Evolutionary conservation across 2,797 vertebrate genomes (phyloP).

Genomic region (Pangasius krempfi): DNA sequence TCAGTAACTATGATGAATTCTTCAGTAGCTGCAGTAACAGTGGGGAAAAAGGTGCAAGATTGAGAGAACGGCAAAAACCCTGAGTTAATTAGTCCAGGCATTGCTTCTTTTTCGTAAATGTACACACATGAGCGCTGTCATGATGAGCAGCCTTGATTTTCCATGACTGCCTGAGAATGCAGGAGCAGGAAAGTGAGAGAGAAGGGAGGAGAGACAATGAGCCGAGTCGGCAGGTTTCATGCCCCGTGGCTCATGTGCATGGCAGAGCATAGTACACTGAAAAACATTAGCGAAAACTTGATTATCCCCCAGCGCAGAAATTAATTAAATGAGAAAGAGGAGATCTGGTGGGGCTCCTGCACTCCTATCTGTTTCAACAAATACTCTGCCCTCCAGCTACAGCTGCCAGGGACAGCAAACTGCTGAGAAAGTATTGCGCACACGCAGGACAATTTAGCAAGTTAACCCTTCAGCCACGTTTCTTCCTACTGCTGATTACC

Average conservation of each 20-base stretch:
- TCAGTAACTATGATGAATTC: background rate
- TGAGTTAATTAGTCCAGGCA: slow-evolving; percentile 27
- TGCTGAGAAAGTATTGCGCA: slow-evolving; percentile 35
- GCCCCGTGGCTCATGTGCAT: slow-evolving; percentile 67
- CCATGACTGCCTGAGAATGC: slow-evolving; percentile 51
- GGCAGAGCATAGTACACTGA: slow-evolving; percentile 65
- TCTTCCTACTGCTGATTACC: slow-evolving; percentile 22
- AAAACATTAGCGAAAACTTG: slow-evolving; percentile 78
- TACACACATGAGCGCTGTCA: background rate
- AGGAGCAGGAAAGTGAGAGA: slow-evolving; percentile 36
- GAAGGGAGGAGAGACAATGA: slow-evolving; percentile 37
- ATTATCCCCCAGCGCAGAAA: slow-evolving; percentile 76
- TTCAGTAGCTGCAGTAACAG: background rate
- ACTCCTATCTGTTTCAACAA: slow-evolving; percentile 59
- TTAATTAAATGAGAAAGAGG: slow-evolving; percentile 73
- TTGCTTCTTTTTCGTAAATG: background rate
- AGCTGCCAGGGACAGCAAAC: slow-evolving; percentile 46
- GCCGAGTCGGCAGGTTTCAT: slow-evolving; percentile 64
- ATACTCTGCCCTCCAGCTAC: slow-evolving; percentile 64
- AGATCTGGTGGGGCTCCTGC: slow-evolving; percentile 61
- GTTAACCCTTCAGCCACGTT: slow-evolving; percentile 30
- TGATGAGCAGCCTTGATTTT: slow-evolving; percentile 23
- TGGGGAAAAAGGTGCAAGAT: background rate
- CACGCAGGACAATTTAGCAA: slow-evolving; percentile 46
- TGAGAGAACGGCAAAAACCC: background rate